Conservation (phyloP, 1,140 invertebrate species). For the Drosophila kohkoa region DNA sequence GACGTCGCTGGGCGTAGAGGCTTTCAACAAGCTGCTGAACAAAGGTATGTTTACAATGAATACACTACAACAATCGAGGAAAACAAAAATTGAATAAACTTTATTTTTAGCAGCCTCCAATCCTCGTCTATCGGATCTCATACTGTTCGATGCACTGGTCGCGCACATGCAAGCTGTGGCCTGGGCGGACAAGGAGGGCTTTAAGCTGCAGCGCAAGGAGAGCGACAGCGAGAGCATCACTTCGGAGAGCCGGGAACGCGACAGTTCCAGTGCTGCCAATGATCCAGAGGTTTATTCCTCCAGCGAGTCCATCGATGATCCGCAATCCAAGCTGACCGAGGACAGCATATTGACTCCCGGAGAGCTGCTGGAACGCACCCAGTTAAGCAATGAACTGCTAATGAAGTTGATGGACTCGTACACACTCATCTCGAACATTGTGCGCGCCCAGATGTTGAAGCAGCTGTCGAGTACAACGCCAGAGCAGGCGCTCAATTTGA, state of each 20-base stretch:
- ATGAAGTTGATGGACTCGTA: constrained; percentile 70
- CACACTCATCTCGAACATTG: constrained; percentile 63
- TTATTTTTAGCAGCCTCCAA: constrained; percentile 42
- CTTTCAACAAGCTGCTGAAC: constrained; percentile 69
- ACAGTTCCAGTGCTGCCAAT: constrained; percentile 36
- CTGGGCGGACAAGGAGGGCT: constrained; percentile 77
- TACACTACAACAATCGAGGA: neutral
- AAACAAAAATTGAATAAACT: too few species aligned
- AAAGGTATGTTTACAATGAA: constrained; percentile 50
- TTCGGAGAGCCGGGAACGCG: constrained; percentile 29
- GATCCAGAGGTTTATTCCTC: constrained; percentile 68
- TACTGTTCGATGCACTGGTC: constrained; percentile 76
- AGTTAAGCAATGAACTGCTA: constrained; percentile 67
- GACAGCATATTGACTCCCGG: constrained; percentile 34
- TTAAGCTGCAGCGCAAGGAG: constrained; percentile 59
- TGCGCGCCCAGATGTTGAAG: constrained; percentile 69
- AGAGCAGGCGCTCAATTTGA: constrained; percentile 66
- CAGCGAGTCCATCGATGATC: constrained; percentile 70
- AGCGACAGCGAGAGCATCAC: constrained; percentile 48
- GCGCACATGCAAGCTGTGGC: constrained; percentile 81
- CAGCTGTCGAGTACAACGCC: constrained; percentile 71
- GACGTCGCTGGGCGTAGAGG: constrained; percentile 74
- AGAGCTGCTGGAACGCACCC: constrained; percentile 57
- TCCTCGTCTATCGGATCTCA: constrained; percentile 74
- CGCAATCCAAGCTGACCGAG: constrained; percentile 54